A percentile compares a stretch with the other conserved stretches of the same genome.
These are phyloP conservation scores for Limnephilus rhombicus DNA, from an alignment of 2,888 invertebrate species.

Conservation along the genomic window DNA sequence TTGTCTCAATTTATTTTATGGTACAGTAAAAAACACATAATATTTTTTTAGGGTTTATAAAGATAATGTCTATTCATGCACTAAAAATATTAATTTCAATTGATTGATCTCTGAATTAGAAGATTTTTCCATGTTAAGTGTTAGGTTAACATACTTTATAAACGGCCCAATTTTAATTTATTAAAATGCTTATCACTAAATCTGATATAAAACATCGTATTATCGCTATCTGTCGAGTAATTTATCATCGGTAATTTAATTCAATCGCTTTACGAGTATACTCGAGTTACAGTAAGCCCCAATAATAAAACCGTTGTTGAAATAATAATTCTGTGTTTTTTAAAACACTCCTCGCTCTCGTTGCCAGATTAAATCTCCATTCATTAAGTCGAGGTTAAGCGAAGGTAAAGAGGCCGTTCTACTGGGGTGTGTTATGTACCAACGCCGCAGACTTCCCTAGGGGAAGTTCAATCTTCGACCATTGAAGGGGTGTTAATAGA, in stretches of 20 bases:
- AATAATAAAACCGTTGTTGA: background rate
- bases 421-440: background rate
- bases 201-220: background rate
- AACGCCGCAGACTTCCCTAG: background rate
- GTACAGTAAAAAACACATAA: too few relatives aligned
- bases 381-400: constrained; percentile 28
- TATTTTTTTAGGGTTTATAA: too few relatives aligned
- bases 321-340: background rate
- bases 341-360: background rate
- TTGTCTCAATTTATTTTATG: too few relatives aligned
- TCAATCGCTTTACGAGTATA: background rate
- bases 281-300: background rate
- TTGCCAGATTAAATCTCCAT: constrained; percentile 19
- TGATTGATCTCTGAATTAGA: too few relatives aligned
- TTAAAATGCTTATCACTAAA: background rate
- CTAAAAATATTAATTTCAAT: too few relatives aligned
- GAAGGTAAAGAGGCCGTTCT: constrained; percentile 21
- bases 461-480: background rate
- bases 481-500: background rate
- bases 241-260: background rate
- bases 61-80: too few relatives aligned
- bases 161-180: background rate
- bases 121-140: background rate
- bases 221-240: background rate
- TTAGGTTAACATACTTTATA: background rate